Base-by-base conservation (phyloP, 2,888 invertebrate species). In the Leptinotarsa rubiginosa region DNA sequence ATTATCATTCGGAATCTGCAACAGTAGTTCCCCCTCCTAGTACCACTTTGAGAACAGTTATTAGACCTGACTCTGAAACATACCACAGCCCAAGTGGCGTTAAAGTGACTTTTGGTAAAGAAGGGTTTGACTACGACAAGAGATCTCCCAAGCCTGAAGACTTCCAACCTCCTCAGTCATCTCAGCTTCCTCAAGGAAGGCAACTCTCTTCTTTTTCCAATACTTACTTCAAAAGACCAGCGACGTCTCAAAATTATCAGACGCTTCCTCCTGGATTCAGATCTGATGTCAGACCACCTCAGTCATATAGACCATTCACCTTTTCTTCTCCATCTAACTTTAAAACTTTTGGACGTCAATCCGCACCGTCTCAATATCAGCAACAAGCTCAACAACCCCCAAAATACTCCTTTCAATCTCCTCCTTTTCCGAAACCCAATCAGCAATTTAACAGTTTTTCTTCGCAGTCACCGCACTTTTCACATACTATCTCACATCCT, bases 21-120 rank as follows among this genome's bases (percentile, higher is more conserved):
- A 83, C 88, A 15, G 84, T 87, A 1, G 86, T 91, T 1, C 89
- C 92, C 2, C 91, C 91, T 66, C 92, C 92, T 75, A 92, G 94
- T 0, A 96, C 96, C 0, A 96, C 96, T 0, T 87, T 96, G 69
- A 90, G 96, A 84, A 94, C 96, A 1, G 93, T 96, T 54, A 96
- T 96, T 69, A 93, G 94, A 81, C 96, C 96, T 0, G 96, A 96
- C 83, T 96, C 96, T 2, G 95, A 96, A 87, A 90, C 92, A 16
- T 96, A 93, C 82, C 95, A 96, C 82, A 93, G 93, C 76, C 92
- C 93, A 77, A 94, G 94, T 80, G 95, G 94, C 69, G 93, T 96
- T 2, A 94, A 93, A 83, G 93, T 96, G 1, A 95, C 95, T 7
- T 96, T 96, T 82, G 95, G 95, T 1, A 92, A 90, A 74, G 92